These are phyloP conservation scores for Ricordea florida DNA, from an alignment of 92 coral and sea anemone genomes.

Conservation along the genomic window DNA sequence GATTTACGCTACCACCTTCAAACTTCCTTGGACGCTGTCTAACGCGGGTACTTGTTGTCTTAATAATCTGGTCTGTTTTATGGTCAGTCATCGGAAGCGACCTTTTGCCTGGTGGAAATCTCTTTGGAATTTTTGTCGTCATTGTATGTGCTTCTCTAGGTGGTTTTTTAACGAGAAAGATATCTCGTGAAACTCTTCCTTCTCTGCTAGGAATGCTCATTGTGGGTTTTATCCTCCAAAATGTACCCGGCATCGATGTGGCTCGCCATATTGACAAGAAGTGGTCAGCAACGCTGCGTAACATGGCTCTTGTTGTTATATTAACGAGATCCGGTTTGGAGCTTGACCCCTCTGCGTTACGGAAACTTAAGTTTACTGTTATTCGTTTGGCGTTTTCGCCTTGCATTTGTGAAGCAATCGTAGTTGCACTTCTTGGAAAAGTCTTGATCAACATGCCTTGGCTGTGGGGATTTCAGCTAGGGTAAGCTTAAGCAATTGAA, in stretches of 20 bases:
- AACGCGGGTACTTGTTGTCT: slow-evolving; percentile 71
- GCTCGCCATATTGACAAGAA: slow-evolving; percentile 80
- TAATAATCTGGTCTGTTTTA: slow-evolving; percentile 65
- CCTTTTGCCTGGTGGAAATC: slow-evolving; percentile 87
- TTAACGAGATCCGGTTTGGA: slow-evolving; percentile 92
- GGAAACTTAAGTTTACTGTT: slow-evolving; percentile 85
- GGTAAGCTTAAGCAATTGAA: slow-evolving; percentile 52
- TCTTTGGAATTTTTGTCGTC: slow-evolving; percentile 78
- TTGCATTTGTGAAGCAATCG: slow-evolving; percentile 85
- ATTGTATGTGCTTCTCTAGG: slow-evolving; percentile 84
- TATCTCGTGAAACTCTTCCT: slow-evolving; percentile 73
- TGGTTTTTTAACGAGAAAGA: slow-evolving; percentile 74
- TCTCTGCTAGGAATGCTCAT: slow-evolving; percentile 91
- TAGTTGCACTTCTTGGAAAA: slow-evolving; percentile 82
- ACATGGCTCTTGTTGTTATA: slow-evolving; percentile 89
- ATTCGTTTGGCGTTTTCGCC: slow-evolving; percentile 92
- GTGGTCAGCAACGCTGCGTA: slow-evolving; percentile 90
- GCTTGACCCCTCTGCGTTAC: slow-evolving; percentile 84
- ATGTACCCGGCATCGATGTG: slow-evolving; percentile 74
- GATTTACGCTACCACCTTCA: slow-evolving; percentile 64
- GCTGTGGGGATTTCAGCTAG: slow-evolving; percentile 98
- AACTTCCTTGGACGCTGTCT: slow-evolving; percentile 60
- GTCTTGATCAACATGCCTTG: slow-evolving; percentile 89
- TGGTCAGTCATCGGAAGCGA: slow-evolving; percentile 84
- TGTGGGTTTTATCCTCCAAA: slow-evolving; percentile 87